Evolutionary conservation across 92 coral and sea anemone species (phyloP), one percentile per base, ranked within the genome.

Genomic region (Parazoanthus atlanticus): DNA sequence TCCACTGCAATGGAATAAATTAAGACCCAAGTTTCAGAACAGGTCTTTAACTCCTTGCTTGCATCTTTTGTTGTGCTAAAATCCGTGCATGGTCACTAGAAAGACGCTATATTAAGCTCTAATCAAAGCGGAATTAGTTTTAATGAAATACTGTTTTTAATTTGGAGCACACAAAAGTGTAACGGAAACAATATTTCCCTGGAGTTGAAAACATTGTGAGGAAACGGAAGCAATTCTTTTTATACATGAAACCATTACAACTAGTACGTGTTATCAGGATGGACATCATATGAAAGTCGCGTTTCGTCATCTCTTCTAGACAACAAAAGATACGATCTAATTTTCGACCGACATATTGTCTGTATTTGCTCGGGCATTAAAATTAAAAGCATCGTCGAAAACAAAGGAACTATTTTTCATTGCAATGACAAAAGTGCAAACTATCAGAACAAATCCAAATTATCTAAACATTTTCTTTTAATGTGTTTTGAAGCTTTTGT

Each of bases 71-170:
- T 19, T 25, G 28, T 61, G 66, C 66, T 56, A 56, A 56, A 17
- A 56, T 2, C 66, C 66, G 66, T 56, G 66, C 25, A 56, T 0
- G 8, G 69, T 25, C 28, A 61, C 69, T 61, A 25, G 5, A 61
- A 28, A 61, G 28, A 23, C 16, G 69, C n/a, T 61, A 19, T 61
- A 61, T 61, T 61, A 61, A 21, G 69, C 69, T 21, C 69, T 61
- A 61, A 61, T 61, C 69, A 30, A 72, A 72, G 38, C 76, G 23
- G 34, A 72, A 26, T 72, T 72, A 72, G 36, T 72, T 72, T 72
- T 72, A 72, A 72, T 72, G 33, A 72, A 72, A 72, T 72, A 8
- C 76, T 72, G 38, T 9, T 72, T 72, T 72, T 61, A 61, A 61
- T 61, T 61, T 61, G 9, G 28, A 25, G 8, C 28, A 61, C 69